phyloP scores from a whole-genome alignment of 2,888 invertebrate genomes.

The Idaea dimidiata region DNA sequence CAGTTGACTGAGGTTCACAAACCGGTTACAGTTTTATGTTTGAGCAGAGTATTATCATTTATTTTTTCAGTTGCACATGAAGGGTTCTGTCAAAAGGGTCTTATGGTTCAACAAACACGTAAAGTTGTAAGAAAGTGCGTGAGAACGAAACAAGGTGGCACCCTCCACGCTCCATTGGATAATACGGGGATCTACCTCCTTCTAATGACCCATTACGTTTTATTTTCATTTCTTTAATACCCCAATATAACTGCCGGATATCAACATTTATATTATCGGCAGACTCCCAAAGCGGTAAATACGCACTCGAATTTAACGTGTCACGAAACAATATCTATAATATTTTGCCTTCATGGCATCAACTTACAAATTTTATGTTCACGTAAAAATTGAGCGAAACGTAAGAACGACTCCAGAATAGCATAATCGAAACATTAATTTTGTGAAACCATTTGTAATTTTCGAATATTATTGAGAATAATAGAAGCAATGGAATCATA shows the following conservation, averaged over 20 bases:
- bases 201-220: constrained; percentile 60
- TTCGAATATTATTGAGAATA: constrained; percentile 29
- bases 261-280: constrained; percentile 58
- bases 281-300: constrained; percentile 49
- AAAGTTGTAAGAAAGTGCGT: constrained; percentile 52
- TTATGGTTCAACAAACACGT: constrained; percentile 52
- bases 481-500: constrained; percentile 29
- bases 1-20: constrained; percentile 13
- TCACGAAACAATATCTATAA: constrained; percentile 51
- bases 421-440: constrained; percentile 24
- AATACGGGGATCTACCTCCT: constrained; percentile 33
- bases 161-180: constrained; percentile 45
- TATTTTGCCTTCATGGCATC: constrained; percentile 44
- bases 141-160: constrained; percentile 65
- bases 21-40: constrained; percentile 21
- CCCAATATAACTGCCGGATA: constrained; percentile 53
- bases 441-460: constrained; percentile 29
- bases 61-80: constrained; percentile 46
- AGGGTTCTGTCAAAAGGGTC: constrained; percentile 49
- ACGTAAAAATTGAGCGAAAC: constrained; percentile 29
- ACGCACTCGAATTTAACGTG: constrained; percentile 49
- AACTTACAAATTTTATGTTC: constrained; percentile 35
- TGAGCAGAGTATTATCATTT: constrained; percentile 38
- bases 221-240: constrained; percentile 58
- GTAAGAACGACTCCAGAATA: constrained; percentile 28